Evolutionary conservation across 1,140 invertebrate species (phyloP).

Genomic region (Meloidogyne chitwoodi): DNA sequence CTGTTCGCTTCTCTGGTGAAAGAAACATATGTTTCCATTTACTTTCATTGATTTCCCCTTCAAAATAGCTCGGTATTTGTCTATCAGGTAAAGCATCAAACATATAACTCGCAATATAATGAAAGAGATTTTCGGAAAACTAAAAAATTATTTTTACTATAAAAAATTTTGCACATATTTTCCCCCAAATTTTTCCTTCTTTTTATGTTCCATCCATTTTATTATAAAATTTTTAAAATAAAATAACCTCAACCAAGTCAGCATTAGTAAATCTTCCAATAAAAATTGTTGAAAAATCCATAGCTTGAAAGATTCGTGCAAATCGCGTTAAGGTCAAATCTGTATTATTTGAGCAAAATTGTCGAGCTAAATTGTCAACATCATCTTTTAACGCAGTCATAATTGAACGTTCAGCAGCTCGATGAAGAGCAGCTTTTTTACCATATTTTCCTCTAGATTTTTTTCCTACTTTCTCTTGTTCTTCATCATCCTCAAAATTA

Average conservation of each 20-base stretch:
- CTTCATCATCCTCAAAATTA: neutral
- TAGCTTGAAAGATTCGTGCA: conserved; percentile 22
- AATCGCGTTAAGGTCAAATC: conserved; percentile 11
- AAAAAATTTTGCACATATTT: too few relatives aligned
- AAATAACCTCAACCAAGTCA: conserved; percentile 29
- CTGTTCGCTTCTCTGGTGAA: neutral
- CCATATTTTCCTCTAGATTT: neutral
- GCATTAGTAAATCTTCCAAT: conserved; percentile 31
- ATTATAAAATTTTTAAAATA: too few relatives aligned
- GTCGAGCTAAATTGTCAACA: conserved; percentile 13
- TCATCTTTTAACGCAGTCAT: conserved; percentile 14
- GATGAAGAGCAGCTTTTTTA: neutral
- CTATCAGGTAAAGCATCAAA: neutral
- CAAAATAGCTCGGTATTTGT: neutral
- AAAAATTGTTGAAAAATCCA: conserved; percentile 34
- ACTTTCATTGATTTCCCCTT: neutral
- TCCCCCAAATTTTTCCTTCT: too few relatives aligned
- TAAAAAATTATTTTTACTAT: conserved; percentile 13
- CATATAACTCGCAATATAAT: conserved; percentile 28
- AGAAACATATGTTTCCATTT: neutral
- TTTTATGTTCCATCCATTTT: too few relatives aligned
- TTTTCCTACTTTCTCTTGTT: neutral
- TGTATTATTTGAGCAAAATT: conserved; percentile 12
- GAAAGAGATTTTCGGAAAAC: conserved; percentile 28
- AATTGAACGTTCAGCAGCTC: conserved; percentile 3